These are phyloP conservation scores for Achroia grisella DNA, from an alignment of 1,140 invertebrate genomes.

Conservation along the genomic window DNA sequence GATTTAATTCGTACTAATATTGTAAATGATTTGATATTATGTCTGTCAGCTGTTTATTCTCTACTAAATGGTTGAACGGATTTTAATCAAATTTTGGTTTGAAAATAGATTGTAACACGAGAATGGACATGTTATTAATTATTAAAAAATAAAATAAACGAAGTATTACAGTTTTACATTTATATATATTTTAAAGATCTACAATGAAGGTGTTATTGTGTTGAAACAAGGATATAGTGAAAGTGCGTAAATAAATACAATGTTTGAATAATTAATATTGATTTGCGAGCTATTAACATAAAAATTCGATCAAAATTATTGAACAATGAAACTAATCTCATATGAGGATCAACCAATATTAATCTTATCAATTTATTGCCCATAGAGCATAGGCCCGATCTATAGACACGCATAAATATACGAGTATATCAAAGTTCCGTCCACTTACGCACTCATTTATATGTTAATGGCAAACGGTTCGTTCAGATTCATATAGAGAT, in stretches of 20 bases:
- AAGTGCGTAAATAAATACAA: background rate
- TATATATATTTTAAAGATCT: too few species aligned
- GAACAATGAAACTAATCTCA: slow-evolving; percentile 9
- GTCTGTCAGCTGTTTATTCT: too few species aligned
- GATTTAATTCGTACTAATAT: too few species aligned
- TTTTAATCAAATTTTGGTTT: too few species aligned
- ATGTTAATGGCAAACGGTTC: slow-evolving; percentile 61
- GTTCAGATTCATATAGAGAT: slow-evolving; percentile 61
- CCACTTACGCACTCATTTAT: slow-evolving; percentile 71
- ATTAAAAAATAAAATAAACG: too few species aligned
- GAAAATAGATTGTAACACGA: too few species aligned
- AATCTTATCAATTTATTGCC: slow-evolving; percentile 28
- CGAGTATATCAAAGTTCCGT: slow-evolving; percentile 39
- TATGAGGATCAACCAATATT: background rate
- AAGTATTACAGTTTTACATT: too few species aligned
- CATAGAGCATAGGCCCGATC: slow-evolving; percentile 28
- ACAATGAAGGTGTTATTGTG: too few species aligned
- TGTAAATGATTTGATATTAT: too few species aligned
- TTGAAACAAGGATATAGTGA: too few species aligned
- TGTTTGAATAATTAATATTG: background rate
- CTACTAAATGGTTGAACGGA: too few species aligned
- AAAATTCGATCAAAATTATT: background rate
- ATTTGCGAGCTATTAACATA: background rate
- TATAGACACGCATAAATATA: slow-evolving; percentile 32
- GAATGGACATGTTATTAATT: too few species aligned